Evolutionary conservation across 2,113 vertebrate genomes (phyloP).

Genomic region (Phalacrocorax aristotelis): DNA sequence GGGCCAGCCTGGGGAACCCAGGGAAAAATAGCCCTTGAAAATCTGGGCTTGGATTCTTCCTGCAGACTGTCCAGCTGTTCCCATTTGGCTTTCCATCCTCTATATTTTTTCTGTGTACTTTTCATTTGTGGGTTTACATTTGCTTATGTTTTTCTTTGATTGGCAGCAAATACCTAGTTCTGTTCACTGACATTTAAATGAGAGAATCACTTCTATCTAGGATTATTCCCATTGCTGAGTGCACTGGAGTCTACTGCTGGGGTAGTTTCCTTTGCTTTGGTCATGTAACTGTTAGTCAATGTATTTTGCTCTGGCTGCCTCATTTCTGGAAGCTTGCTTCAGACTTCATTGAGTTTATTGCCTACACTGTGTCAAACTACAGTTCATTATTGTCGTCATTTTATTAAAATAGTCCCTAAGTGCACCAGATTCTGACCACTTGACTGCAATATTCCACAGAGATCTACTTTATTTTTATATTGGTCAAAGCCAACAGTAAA

Average conservation of each 20-base stretch:
- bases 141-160: background rate
- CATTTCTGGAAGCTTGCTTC: slow-evolving; percentile 49
- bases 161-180: background rate
- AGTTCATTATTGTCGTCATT: slow-evolving; percentile 32
- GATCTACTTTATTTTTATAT: slow-evolving; percentile 20
- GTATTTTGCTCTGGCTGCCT: background rate
- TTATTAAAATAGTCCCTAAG: slow-evolving; percentile 51
- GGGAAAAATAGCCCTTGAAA: background rate
- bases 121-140: background rate
- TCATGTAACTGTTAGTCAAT: background rate
- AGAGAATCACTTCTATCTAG: background rate
- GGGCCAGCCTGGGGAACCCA: background rate
- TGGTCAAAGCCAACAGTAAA: slow-evolving; percentile 31
- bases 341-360: slow-evolving; percentile 58
- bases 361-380: slow-evolving; percentile 21
- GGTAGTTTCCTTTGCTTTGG: background rate
- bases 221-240: background rate
- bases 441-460: background rate
- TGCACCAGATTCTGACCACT: background rate
- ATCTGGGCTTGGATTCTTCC: background rate
- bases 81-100: background rate
- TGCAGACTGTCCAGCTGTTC: background rate
- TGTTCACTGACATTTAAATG: background rate
- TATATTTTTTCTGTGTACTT: background rate
- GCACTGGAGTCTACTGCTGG: background rate